phyloP scores from a whole-genome alignment of 2,888 invertebrate genomes.

The Aporophyla lueneburgensis region DNA sequence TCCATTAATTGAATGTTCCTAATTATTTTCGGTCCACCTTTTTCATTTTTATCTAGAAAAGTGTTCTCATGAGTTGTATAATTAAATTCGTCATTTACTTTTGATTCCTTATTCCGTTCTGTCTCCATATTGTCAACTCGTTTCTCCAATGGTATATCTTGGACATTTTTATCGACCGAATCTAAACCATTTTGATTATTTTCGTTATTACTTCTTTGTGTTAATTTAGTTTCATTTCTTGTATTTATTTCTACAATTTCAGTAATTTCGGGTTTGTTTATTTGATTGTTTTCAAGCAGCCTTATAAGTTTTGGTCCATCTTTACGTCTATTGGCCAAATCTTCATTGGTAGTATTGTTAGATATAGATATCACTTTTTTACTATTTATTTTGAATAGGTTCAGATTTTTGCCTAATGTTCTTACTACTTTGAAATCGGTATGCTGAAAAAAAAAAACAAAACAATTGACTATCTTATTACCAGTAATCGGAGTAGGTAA shows the following conservation, averaged over 20 bases:
- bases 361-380: constrained; percentile 55
- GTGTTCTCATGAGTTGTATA: not conserved
- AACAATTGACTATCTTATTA: not conserved
- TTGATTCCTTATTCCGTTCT: not conserved
- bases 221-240: constrained; percentile 27
- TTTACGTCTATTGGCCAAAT: not conserved
- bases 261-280: not conserved
- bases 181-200: not conserved
- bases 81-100: constrained; percentile 9
- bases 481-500: too few relatives aligned
- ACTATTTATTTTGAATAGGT: constrained; percentile 70
- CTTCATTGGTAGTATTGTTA: constrained; percentile 5
- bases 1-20: constrained; percentile 62
- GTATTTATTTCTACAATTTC: constrained; percentile 19
- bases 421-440: constrained; percentile 69
- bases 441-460: constrained; percentile 39
- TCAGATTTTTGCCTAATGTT: constrained; percentile 74
- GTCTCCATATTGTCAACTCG: not conserved
- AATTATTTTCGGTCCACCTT: constrained; percentile 62
- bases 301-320: constrained; percentile 45
- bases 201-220: not conserved
- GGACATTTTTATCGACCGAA: not conserved
- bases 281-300: constrained; percentile 29
- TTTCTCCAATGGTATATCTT: constrained; percentile 37
- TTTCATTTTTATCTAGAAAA: not conserved